These are phyloP conservation scores for Eumeta japonica DNA, from an alignment of 1,140 invertebrate genomes.

Conservation along the genomic window DNA sequence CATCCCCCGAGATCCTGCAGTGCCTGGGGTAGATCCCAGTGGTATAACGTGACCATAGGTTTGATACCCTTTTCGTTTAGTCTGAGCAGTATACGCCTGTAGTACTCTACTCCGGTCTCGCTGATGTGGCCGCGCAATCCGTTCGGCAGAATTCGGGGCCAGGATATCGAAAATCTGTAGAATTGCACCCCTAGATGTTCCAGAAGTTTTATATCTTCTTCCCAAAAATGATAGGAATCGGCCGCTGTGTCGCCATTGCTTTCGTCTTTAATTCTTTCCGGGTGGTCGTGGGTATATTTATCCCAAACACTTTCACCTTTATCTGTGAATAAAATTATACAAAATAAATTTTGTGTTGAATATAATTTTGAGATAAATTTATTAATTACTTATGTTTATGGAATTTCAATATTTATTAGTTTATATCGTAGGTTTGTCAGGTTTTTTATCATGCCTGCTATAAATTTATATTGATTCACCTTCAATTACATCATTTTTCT, in stretches of 20 bases:
- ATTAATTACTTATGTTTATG: too few relatives aligned
- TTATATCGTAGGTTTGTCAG: too few relatives aligned
- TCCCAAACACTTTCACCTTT: conserved; percentile 63
- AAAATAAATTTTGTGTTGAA: too few relatives aligned
- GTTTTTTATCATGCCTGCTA: too few relatives aligned
- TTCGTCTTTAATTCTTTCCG: conserved; percentile 40
- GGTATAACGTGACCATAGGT: conserved; percentile 59
- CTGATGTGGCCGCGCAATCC: conserved; percentile 56
- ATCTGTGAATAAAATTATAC: conserved; percentile 47
- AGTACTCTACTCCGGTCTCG: conserved; percentile 61
- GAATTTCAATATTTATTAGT: too few relatives aligned
- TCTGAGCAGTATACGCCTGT: too few relatives aligned
- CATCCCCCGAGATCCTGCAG: conserved; percentile 52
- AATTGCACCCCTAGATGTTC: conserved; percentile 40
- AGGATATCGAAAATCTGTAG: conserved; percentile 62
- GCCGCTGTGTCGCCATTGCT: conserved; percentile 54
- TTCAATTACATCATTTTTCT: too few relatives aligned
- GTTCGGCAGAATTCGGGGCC: conserved; percentile 57
- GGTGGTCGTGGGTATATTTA: conserved; percentile 48
- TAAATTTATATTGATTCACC: too few relatives aligned
- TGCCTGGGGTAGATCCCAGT: conserved; percentile 43
- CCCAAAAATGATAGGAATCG: conserved; percentile 55
- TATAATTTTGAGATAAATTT: too few relatives aligned
- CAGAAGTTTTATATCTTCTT: conserved; percentile 52
- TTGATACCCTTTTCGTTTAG: conserved; percentile 45